A percentile compares a stretch with the other conserved stretches of the same genome.
phyloP scores from a whole-genome alignment of 2,888 invertebrate species.

The Octonoba sinensis region DNA sequence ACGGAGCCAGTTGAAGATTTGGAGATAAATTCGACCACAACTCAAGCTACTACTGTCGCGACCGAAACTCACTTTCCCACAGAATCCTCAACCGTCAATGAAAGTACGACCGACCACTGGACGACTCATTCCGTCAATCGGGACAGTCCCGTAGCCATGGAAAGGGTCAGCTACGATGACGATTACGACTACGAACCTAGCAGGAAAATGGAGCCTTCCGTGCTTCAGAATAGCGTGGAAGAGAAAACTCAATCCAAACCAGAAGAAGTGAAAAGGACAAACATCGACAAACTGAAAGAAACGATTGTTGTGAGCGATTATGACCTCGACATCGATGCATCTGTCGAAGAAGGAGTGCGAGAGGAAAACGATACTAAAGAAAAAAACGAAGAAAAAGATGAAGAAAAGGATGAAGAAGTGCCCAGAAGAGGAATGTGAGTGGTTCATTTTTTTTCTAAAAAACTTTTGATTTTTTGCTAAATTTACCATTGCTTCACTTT shows the following conservation, averaged over 20 bases:
- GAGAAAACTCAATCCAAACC: slow-evolving; percentile 32
- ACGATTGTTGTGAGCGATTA: not conserved
- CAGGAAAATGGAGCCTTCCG: slow-evolving; percentile 25
- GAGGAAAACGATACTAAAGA: slow-evolving; percentile 16
- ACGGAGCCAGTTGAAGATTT: slow-evolving; percentile 20
- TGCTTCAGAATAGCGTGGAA: slow-evolving; percentile 44
- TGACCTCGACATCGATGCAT: slow-evolving; percentile 24
- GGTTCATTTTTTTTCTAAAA: no score
- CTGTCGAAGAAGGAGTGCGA: slow-evolving; percentile 14
- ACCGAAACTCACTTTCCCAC: not conserved
- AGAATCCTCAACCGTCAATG: not conserved
- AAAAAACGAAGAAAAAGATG: not conserved
- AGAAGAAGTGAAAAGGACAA: slow-evolving; percentile 15
- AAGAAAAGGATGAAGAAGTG: slow-evolving; percentile 31
- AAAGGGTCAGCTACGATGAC: slow-evolving; percentile 46
- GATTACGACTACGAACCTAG: slow-evolving; percentile 52
- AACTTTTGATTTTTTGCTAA: no score
- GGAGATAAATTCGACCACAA: slow-evolving; percentile 48
- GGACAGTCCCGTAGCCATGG: slow-evolving; percentile 36
- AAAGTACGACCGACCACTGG: not conserved
- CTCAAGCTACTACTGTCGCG: not conserved
- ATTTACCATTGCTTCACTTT: no score
- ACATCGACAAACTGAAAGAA: not conserved
- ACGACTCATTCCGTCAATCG: not conserved
- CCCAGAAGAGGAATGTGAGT: slow-evolving; percentile 61